These are phyloP conservation scores for Pteropus alecto DNA, from an alignment of 2,113 vertebrate genomes.

Conservation along the genomic window DNA sequence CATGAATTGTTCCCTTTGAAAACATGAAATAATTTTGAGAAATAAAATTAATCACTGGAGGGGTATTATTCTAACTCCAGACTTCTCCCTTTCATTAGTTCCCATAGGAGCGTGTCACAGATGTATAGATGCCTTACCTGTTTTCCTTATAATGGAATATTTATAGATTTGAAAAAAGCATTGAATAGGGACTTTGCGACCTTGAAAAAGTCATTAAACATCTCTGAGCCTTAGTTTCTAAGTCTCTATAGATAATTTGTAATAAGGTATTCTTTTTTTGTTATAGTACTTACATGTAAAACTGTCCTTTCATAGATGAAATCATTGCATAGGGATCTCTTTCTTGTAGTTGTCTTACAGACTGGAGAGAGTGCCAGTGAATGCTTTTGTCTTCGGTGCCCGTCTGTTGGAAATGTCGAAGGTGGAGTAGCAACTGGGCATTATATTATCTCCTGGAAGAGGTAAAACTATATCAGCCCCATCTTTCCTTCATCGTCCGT, in stretches of 20 bases:
- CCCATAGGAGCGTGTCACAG: background rate
- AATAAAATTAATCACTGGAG: background rate
- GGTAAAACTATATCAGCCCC: constrained; percentile 76
- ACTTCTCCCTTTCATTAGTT: background rate
- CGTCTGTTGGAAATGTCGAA: constrained; percentile 82
- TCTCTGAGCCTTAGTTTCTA: background rate
- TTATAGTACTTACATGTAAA: background rate
- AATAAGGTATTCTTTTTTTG: background rate
- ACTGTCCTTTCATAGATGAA: background rate
- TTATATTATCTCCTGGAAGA: constrained; percentile 94
- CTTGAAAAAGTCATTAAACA: background rate
- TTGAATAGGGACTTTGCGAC: background rate
- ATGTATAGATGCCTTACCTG: background rate
- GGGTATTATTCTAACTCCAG: background rate
- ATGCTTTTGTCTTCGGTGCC: constrained; percentile 94
- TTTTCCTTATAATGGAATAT: background rate
- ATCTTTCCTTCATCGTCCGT: background rate
- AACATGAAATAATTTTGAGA: background rate
- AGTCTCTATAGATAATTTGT: background rate
- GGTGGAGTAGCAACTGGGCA: constrained; percentile 91
- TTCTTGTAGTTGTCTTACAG: constrained; percentile 91
- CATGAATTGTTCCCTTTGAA: background rate
- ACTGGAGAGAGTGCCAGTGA: constrained; percentile 95
- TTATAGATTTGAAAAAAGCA: background rate
- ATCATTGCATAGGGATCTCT: background rate